Base-by-base conservation (phyloP, 2,797 vertebrate genomes). In the Dipus sagitta region DNA sequence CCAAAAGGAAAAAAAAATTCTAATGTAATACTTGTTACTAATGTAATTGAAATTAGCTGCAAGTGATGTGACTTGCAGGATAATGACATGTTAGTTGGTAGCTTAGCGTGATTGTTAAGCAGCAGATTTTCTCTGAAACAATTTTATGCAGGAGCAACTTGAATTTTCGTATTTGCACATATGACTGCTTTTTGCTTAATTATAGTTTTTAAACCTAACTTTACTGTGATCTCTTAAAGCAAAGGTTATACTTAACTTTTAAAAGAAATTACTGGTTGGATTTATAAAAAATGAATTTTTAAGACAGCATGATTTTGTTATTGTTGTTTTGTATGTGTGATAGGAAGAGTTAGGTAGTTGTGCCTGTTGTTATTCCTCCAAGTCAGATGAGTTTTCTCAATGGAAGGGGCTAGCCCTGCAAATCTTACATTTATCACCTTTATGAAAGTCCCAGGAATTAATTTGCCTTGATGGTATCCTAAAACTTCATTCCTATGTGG, bases 401-500 rank as follows among this genome's bases (percentile, higher is more conserved):
- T 76, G 60, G 47, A 92, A 92, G 58, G 87, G 47, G 47, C 21
- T 74, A 79, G 14, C 30, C 77, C 54, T 65, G 3, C 24, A 78
- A 30, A 60, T 86, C 58, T 80, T 82, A 72, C 18, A 78, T 88
- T 79, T 14, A 38, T 85, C 92, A 18, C 91, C 79, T 86, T 95
- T 89, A 83, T 70, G 47, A 64, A 86, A 85, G 62, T 71, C 28
- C 34, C 84, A 65, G 38, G 88, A 71, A 92, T 81, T 75, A 80
- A 84, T 83, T 88, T 91, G 23, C 18, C 90, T 81, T 54, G 24
- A 15, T 75, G 70, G 28, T 38, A 42, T 90, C 60, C 65, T 79
- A 86, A 62, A 65, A 30, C 82, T 97, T 97, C 95, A 93, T 70
- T 97, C 93, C 95, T 97, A 91, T 94, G 94, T 91, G 79, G 80